Evolutionary conservation across 2,797 vertebrate genomes (phyloP), one percentile per base, ranked within the genome.

Genomic region (Apogon talboti): DNA sequence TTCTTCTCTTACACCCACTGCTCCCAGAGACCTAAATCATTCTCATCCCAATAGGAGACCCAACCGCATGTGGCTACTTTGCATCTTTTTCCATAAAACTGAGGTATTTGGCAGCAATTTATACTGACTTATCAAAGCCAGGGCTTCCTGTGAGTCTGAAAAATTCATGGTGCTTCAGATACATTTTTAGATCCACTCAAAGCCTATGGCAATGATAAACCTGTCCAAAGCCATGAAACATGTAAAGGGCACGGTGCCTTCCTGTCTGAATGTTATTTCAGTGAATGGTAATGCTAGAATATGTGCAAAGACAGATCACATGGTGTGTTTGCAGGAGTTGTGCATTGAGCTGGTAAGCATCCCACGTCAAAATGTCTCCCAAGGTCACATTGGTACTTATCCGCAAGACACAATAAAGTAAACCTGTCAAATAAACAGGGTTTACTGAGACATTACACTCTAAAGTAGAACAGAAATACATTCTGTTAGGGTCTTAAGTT

Each of bases 111-210:
- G 54, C 14, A 43, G 30, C 35, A 58, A 49, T 66, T 42, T 52
- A n/a, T 63, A 59, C 65, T 70, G 57, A 74, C 2, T 69, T 69
- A 67, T 69, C 69, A 56, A 30, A 0, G 0, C 50, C 50, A 61
- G 9, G 50, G 62, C 46, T 53, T 62, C 41, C 24, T 37, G 28
- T 45, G 38, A 42, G n/a, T 72, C 10, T 72, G 11, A 82, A 77
- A 80, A 79, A 84, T 84, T 81, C 51, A 77, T 75, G 16, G 19
- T 28, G 24, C 30, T 47, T 69, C n/a, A 53, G 62, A 81, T 62
- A 54, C 56, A 67, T 67, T 80, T 68, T 65, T 18, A 71, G 41
- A 71, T 66, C 19, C 0, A 16, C 41, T 50, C 11, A 14, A 72
- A 0, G 38, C 60, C 52, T 41, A 37, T 46, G 52, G 76, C 63